Base-by-base conservation (phyloP, 2,113 vertebrate species). In the Formicarius rufipectus region DNA sequence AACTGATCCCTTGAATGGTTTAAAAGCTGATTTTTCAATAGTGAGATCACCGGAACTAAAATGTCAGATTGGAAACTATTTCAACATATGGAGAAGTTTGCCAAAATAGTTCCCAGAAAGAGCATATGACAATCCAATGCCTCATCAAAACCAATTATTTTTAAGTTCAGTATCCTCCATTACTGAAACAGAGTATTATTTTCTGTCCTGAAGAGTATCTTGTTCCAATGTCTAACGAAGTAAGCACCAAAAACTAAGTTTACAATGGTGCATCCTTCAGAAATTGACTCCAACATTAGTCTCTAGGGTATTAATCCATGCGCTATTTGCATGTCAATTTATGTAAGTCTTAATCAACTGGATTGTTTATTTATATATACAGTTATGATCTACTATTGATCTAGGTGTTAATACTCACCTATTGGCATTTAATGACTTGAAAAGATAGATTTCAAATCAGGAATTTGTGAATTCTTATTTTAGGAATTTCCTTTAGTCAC, bases 171-270 rank as follows among this genome's bases (percentile, higher is more conserved):
- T 95, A 96, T 96, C 93, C 87, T 97, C 96, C 92, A 95, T 95
- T 93, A 92, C 92, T 96, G 93, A 97, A 98, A 97, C 94, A 98
- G 96, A 93, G 97, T 97, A 98, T 97, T 97, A 97, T 97, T 97
- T 97, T 96, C 93, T 97, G 93, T 97, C 96, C 95, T 84, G 84
- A 97, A 97, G 93, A 97, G 97, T 96, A 97, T 96, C 96, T 97
- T 96, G 84, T 97, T 98, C 88, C 95, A 96, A 97, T 98, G 98
- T 98, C 98, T 98, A 98, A 96, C 98, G 98, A 98, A 98, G 98
- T 97, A 93, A 93, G 93, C 84, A 96, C 87, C 84, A 97, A 97
- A 98, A 97, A 87, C 89, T 91, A 97, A 98, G 95, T 98, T 97
- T 97, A 95, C 97, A 95, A 95, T 84, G 82, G 95, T 97, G 93